phyloP scores from a whole-genome alignment of 2,797 vertebrate species.

The Rhabdomys pumilio region DNA sequence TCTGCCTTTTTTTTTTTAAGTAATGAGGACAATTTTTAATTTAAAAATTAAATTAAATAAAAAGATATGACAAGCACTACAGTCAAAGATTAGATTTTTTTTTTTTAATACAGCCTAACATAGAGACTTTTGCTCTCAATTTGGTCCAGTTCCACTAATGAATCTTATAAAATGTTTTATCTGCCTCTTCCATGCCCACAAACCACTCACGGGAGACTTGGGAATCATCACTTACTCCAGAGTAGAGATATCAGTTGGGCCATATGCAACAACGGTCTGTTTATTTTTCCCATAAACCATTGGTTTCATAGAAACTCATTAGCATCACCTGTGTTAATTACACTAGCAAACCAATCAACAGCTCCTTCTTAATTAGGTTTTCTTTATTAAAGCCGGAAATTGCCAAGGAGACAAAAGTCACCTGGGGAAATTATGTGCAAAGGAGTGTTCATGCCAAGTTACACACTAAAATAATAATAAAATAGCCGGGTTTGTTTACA shows the following conservation, averaged over 20 bases:
- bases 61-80: slow-evolving; percentile 77
- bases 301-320: slow-evolving; percentile 99
- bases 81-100: slow-evolving; percentile 87
- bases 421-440: slow-evolving; percentile 95
- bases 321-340: slow-evolving; percentile 99
- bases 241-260: slow-evolving; percentile 90
- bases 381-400: slow-evolving; percentile 97
- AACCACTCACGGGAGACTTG: slow-evolving; percentile 93
- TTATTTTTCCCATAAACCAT: slow-evolving; percentile 94
- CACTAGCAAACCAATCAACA: slow-evolving; percentile 99
- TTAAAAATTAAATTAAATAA: slow-evolving; percentile 14
- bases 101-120: slow-evolving; percentile 85
- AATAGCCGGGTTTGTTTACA: slow-evolving; percentile 91
- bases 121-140: slow-evolving; percentile 91
- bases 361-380: slow-evolving; percentile 98
- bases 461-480: slow-evolving; percentile 90
- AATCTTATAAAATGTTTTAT: slow-evolving; percentile 95
- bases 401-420: slow-evolving; percentile 97
- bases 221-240: slow-evolving; percentile 94
- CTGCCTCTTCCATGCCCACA: slow-evolving; percentile 89
- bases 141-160: slow-evolving; percentile 95
- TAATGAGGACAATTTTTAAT: not conserved
- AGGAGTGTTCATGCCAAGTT: slow-evolving; percentile 93
- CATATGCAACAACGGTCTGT: slow-evolving; percentile 89
- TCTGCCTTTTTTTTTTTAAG: not conserved